These are phyloP conservation scores for Erpetoichthys calabaricus DNA, from an alignment of 2,797 vertebrate genomes.

Conservation along the genomic window DNA sequence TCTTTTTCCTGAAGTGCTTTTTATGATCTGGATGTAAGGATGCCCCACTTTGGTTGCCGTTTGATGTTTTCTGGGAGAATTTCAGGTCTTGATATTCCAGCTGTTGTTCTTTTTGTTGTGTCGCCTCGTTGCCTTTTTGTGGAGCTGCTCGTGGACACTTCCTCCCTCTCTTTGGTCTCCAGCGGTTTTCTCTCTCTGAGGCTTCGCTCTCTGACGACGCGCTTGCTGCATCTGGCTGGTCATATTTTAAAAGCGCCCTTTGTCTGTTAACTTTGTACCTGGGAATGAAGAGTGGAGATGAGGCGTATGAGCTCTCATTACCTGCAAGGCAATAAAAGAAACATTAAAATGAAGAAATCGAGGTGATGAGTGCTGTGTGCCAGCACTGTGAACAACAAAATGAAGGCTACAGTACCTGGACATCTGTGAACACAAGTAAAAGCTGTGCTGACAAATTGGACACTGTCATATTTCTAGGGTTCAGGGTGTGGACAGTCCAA, in stretches of 20 bases:
- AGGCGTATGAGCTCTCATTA: constrained; percentile 31
- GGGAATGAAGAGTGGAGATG: constrained; percentile 49
- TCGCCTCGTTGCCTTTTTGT: too few relatives aligned
- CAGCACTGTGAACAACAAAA: neutral
- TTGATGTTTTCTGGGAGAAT: neutral
- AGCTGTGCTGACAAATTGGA: too few relatives aligned
- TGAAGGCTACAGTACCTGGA: too few relatives aligned
- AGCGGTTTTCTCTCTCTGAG: neutral
- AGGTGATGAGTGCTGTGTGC: neutral
- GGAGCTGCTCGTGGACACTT: constrained; percentile 24
- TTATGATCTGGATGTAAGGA: too few relatives aligned
- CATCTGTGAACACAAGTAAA: too few relatives aligned
- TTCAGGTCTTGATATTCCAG: too few relatives aligned
- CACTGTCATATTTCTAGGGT: too few relatives aligned
- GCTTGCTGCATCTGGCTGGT: constrained; percentile 20
- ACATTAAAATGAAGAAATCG: neutral
- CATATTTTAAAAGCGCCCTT: constrained; percentile 26
- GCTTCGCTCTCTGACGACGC: constrained; percentile 47
- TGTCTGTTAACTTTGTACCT: constrained; percentile 23
- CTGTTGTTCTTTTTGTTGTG: constrained; percentile 24
- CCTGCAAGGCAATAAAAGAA: constrained; percentile 18
- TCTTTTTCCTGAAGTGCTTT: too few relatives aligned
- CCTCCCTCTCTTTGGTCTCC: constrained; percentile 20
- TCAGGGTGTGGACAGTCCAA: too few relatives aligned
- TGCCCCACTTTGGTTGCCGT: neutral